Evolutionary conservation across 1,140 invertebrate species (phyloP).

Genomic region (Bombus affinis): DNA sequence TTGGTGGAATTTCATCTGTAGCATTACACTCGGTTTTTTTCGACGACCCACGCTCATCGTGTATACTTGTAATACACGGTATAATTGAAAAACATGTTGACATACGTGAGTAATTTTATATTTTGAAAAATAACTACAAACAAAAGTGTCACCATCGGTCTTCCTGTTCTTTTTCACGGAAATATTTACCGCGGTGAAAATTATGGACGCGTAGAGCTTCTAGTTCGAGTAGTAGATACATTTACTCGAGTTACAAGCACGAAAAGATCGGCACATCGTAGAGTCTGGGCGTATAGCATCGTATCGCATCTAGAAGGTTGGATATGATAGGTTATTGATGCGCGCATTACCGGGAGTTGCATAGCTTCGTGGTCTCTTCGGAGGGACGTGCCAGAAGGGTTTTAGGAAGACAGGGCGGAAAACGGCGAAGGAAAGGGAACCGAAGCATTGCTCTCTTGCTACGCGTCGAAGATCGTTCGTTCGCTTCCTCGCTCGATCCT

Average conservation of each 20-base stretch:
- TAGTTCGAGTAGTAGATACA: slow-evolving; percentile 43
- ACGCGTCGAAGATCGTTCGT: slow-evolving; percentile 65
- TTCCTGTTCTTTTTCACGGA: not conserved
- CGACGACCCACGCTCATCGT: not conserved
- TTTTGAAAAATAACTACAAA: not conserved
- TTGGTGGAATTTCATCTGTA: slow-evolving; percentile 43
- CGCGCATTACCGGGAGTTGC: slow-evolving; percentile 74
- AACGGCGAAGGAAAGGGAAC: slow-evolving; percentile 25
- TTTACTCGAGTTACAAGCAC: slow-evolving; percentile 45
- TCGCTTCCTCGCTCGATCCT: not conserved
- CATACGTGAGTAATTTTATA: not conserved
- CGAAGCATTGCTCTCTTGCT: slow-evolving; percentile 28
- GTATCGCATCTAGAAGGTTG: slow-evolving; percentile 49
- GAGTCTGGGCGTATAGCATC: slow-evolving; percentile 7
- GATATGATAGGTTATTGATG: slow-evolving; percentile 80
- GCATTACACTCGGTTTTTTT: slow-evolving; percentile 9
- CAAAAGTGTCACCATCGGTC: not conserved
- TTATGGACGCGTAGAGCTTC: slow-evolving; percentile 45
- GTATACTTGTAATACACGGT: not conserved
- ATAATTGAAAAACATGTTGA: not conserved
- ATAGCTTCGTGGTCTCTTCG: slow-evolving; percentile 61
- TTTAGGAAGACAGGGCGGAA: slow-evolving; percentile 51
- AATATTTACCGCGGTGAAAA: slow-evolving; percentile 8
- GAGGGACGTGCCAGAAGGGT: slow-evolving; percentile 51
- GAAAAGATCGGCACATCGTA: slow-evolving; percentile 50